Percentiles rank a stretch among this genome's conserved stretches.
Conservation (phyloP, 2,113 vertebrate species). For the Piprites chloris region DNA sequence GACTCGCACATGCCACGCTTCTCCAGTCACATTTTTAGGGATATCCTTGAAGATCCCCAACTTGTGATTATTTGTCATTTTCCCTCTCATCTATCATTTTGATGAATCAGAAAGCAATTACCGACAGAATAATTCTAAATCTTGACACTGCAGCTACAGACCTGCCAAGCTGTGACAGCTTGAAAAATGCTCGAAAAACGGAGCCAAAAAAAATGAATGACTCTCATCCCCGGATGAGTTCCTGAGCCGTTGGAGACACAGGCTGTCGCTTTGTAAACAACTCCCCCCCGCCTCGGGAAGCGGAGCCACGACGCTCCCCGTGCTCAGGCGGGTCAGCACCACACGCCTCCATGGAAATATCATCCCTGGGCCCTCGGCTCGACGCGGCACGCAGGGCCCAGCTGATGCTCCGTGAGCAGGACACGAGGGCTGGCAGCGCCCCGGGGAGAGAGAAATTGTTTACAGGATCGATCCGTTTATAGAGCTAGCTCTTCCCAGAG, state of each 20-base stretch:
- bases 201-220: conserved; percentile 64
- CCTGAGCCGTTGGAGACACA: conserved; percentile 37
- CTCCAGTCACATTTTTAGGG: conserved; percentile 57
- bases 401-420: not conserved
- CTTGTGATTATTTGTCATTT: conserved; percentile 69
- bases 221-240: conserved; percentile 63
- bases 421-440: not conserved
- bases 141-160: conserved; percentile 68
- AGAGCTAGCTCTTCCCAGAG: not conserved
- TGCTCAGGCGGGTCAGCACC: not conserved
- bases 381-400: not conserved
- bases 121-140: conserved; percentile 69
- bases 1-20: not conserved
- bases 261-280: conserved; percentile 55
- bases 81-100: conserved; percentile 67
- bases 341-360: not conserved
- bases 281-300: not conserved
- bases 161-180: conserved; percentile 70
- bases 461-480: not conserved
- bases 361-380: not conserved
- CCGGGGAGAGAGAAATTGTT: not conserved
- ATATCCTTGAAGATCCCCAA: conserved; percentile 64
- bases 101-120: conserved; percentile 73
- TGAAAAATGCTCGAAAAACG: conserved; percentile 65
- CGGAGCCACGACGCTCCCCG: not conserved